Conservation (phyloP, 2,888 invertebrate genomes). For the Frankliniella fusca region DNA sequence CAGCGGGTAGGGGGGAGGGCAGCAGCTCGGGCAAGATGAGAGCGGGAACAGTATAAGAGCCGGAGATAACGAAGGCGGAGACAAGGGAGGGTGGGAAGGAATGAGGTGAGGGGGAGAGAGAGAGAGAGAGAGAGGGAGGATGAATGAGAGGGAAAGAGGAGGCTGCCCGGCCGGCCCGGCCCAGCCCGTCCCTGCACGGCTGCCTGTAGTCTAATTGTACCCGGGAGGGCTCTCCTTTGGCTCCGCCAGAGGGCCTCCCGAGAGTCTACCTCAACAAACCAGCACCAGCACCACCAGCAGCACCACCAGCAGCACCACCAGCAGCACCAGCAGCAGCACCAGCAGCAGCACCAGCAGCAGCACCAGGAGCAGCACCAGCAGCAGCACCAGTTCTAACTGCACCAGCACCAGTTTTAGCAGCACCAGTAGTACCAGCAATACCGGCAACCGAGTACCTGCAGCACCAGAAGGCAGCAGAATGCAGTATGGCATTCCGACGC, state of each 20-base stretch:
- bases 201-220: background rate
- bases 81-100: background rate
- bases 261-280: background rate
- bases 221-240: conserved; percentile 1
- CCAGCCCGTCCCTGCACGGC: background rate
- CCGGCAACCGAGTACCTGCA: too few relatives aligned
- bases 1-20: too few relatives aligned
- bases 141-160: background rate
- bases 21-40: background rate
- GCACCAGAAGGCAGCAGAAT: too few relatives aligned
- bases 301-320: too few relatives aligned
- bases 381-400: too few relatives aligned
- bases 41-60: background rate
- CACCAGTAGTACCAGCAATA: too few relatives aligned
- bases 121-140: background rate
- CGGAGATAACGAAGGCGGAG: background rate
- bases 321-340: too few relatives aligned
- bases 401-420: too few relatives aligned
- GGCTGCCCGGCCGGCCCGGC: background rate
- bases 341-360: too few relatives aligned
- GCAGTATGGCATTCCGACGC: too few relatives aligned
- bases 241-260: background rate
- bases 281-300: too few relatives aligned
- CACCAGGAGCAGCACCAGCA: too few relatives aligned
- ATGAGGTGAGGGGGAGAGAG: background rate